These are phyloP conservation scores for Pagetopsis macropterus DNA, from an alignment of 2,797 vertebrate species.

Conservation along the genomic window DNA sequence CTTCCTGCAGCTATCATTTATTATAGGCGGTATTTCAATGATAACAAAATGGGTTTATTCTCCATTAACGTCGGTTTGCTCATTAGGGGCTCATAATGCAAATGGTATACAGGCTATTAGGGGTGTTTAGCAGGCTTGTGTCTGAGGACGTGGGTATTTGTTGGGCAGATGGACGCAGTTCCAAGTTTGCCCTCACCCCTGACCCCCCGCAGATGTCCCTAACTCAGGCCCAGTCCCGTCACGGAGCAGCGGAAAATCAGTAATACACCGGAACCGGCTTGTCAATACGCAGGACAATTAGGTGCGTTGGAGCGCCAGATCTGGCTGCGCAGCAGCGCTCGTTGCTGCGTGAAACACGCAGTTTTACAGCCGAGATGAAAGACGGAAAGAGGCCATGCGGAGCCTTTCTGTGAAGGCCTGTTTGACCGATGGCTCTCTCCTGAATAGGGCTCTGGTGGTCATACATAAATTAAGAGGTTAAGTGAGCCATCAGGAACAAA, in stretches of 20 bases:
- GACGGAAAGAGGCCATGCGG: slow-evolving; percentile 66
- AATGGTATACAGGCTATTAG: slow-evolving; percentile 67
- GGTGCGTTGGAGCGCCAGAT: slow-evolving; percentile 86
- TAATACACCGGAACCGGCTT: slow-evolving; percentile 89
- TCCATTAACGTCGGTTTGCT: slow-evolving; percentile 37
- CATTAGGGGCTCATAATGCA: slow-evolving; percentile 62
- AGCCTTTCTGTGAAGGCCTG: slow-evolving; percentile 62
- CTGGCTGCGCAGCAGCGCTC: slow-evolving; percentile 82
- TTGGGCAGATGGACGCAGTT: slow-evolving; percentile 91
- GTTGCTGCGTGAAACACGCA: slow-evolving; percentile 83
- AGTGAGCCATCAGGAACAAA: slow-evolving; percentile 81
- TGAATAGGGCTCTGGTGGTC: slow-evolving; percentile 74
- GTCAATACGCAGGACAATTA: slow-evolving; percentile 86
- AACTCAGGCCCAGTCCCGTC: slow-evolving; percentile 74
- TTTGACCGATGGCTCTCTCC: slow-evolving; percentile 72
- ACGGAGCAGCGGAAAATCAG: slow-evolving; percentile 82
- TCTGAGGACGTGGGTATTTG: slow-evolving; percentile 72
- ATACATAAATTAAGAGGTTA: slow-evolving; percentile 83
- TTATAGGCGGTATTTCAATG: slow-evolving; percentile 49
- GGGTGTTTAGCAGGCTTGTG: slow-evolving; percentile 69
- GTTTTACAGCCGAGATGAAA: slow-evolving; percentile 81
- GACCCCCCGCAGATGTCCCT: slow-evolving; percentile 92
- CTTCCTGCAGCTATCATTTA: slow-evolving; percentile 47
- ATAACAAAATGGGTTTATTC: slow-evolving; percentile 53
- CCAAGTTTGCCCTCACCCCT: slow-evolving; percentile 79